Conservation (phyloP, 2,888 invertebrate genomes). For the Rhynchonema sp. region DNA sequence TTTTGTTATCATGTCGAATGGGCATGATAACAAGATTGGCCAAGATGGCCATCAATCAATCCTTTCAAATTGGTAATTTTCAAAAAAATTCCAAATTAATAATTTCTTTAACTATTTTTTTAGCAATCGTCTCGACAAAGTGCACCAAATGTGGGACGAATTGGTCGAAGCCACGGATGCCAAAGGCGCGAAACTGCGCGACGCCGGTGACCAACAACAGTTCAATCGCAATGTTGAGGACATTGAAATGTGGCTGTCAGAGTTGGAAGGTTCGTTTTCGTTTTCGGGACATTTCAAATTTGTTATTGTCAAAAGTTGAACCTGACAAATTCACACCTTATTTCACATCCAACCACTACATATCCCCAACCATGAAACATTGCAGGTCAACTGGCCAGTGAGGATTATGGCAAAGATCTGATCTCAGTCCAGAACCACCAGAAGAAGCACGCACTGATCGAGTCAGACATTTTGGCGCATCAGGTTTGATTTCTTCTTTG, state of each 20-base stretch:
- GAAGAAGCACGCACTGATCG: slow-evolving; percentile 88
- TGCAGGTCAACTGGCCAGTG: slow-evolving; percentile 74
- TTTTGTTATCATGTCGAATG: neutral
- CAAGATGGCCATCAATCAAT: too few species aligned
- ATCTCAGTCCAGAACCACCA: slow-evolving; percentile 95
- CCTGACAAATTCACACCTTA: too few species aligned
- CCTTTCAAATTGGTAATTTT: too few species aligned
- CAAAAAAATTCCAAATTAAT: neutral
- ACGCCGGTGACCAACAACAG: slow-evolving; percentile 92
- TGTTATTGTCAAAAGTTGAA: too few species aligned
- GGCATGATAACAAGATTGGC: too few species aligned
- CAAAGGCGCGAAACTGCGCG: slow-evolving; percentile 43
- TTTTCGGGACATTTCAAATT: too few species aligned
- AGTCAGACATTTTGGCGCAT: slow-evolving; percentile 85
- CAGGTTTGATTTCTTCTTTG: slow-evolving; percentile 37
- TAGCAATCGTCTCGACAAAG: slow-evolving; percentile 55
- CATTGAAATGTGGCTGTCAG: slow-evolving; percentile 88
- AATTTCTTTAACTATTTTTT: neutral
- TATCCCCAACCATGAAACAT: too few species aligned
- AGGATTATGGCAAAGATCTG: slow-evolving; percentile 87
- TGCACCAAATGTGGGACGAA: slow-evolving; percentile 72
- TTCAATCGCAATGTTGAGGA: slow-evolving; percentile 96
- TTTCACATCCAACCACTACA: too few species aligned
- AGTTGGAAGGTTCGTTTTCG: too few species aligned
- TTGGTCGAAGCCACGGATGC: slow-evolving; percentile 76